phyloP scores from a whole-genome alignment of 2,113 vertebrate species.

The Theropithecus gelada region DNA sequence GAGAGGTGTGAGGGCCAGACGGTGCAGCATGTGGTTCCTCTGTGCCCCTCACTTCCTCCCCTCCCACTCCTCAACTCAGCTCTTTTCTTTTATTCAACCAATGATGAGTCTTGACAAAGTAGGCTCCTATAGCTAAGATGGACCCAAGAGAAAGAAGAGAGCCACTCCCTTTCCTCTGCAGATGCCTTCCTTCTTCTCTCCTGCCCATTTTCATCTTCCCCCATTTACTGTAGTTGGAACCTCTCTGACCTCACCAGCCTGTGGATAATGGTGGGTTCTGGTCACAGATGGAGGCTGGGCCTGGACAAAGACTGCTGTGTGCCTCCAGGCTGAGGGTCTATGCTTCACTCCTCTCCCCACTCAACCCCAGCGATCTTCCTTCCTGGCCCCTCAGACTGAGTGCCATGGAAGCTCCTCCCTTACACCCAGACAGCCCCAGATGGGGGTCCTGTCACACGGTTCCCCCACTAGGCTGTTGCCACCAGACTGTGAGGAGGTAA shows the following conservation, averaged over 20 bases:
- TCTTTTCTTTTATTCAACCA: neutral
- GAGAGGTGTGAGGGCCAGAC: neutral
- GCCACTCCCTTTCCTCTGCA: fast-evolving
- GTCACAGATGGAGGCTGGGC: neutral
- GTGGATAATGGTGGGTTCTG: too few species aligned
- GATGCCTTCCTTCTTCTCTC: neutral
- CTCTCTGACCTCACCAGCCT: neutral
- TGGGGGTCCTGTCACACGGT: neutral
- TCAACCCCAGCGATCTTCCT: neutral
- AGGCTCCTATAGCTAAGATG: fast-evolving
- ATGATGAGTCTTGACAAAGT: neutral
- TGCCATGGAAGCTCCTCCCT: too few species aligned
- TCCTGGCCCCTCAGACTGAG: neutral
- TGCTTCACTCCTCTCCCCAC: neutral
- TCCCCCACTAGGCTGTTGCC: too few species aligned
- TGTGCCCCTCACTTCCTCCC: too few species aligned
- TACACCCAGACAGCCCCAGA: too few species aligned
- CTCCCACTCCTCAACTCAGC: neutral
- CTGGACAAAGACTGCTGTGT: neutral
- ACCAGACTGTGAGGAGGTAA: neutral
- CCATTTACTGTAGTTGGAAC: fast-evolving
- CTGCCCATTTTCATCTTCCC: too few species aligned
- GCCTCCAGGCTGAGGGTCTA: neutral
- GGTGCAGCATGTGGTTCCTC: too few species aligned
- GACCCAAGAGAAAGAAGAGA: neutral